Evolutionary conservation across 2,113 vertebrate genomes (phyloP).

Genomic region (Pluvialis apricaria): DNA sequence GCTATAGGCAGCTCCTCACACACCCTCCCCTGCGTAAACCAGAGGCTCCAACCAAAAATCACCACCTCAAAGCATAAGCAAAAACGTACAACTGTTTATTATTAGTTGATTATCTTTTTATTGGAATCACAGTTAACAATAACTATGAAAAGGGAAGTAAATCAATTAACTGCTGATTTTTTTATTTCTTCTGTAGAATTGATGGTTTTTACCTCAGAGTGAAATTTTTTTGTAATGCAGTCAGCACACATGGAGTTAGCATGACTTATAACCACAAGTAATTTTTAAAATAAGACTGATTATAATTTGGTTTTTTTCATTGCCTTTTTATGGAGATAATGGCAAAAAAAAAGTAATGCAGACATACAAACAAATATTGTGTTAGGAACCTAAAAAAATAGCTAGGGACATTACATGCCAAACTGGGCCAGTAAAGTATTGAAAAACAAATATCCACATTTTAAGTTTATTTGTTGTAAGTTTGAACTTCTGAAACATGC

Average conservation of each 20-base stretch:
- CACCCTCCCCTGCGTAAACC: background rate
- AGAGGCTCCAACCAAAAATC: background rate
- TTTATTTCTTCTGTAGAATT: background rate
- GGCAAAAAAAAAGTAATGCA: background rate
- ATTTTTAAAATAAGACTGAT: background rate
- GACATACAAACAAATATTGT: background rate
- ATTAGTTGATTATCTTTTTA: background rate
- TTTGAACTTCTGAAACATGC: background rate
- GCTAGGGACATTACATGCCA: background rate
- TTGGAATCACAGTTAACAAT: background rate
- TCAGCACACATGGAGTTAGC: background rate
- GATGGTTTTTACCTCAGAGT: background rate
- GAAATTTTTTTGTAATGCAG: background rate
- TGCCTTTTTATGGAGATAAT: background rate
- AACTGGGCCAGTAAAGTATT: background rate
- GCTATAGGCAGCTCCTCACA: background rate
- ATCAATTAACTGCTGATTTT: background rate
- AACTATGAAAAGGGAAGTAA: background rate
- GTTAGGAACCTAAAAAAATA: background rate
- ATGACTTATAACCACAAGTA: background rate
- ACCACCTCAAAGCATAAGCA: background rate
- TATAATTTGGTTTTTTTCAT: fast-evolving
- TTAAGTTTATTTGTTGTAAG: background rate
- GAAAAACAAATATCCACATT: background rate
- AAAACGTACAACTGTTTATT: background rate